Conservation (phyloP, 2,113 vertebrate genomes). For the Rhinoptilus africanus region DNA sequence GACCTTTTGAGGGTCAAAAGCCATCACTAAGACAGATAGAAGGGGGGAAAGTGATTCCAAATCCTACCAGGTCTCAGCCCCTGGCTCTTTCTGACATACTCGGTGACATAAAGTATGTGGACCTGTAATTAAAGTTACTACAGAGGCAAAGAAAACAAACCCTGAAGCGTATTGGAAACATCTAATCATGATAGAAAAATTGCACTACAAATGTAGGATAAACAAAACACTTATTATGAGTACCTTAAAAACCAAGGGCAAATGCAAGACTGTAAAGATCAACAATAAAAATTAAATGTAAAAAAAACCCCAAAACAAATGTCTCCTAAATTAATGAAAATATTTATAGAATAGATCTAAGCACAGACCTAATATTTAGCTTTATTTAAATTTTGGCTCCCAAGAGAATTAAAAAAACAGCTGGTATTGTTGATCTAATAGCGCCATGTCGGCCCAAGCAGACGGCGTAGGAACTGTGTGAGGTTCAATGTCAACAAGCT, state of each 20-base stretch:
- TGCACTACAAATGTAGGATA: not conserved
- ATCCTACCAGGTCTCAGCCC: not conserved
- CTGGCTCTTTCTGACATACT: not conserved
- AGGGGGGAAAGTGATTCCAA: not conserved
- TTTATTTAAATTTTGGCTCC: constrained; percentile 80
- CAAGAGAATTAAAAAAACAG: constrained; percentile 74
- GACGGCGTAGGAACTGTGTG: constrained; percentile 62
- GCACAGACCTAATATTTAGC: constrained; percentile 83
- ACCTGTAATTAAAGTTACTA: not conserved
- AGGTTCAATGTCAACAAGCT: constrained; percentile 73
- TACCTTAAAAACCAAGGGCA: constrained; percentile 41
- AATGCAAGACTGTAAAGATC: constrained; percentile 34
- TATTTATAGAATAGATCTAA: constrained; percentile 79
- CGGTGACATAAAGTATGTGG: not conserved
- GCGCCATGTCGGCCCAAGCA: constrained; percentile 56
- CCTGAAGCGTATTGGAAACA: not conserved
- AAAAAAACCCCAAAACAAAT: constrained; percentile 26
- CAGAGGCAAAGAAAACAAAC: constrained; percentile 13
- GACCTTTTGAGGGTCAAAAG: not conserved
- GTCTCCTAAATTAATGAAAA: constrained; percentile 62
- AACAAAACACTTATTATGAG: constrained; percentile 40
- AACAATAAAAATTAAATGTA: constrained; percentile 49
- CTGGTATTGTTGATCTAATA: constrained; percentile 79
- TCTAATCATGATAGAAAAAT: constrained; percentile 31
- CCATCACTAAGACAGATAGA: not conserved